These are phyloP conservation scores for Neofelis nebulosa DNA, from an alignment of 2,113 vertebrate genomes.

Conservation along the genomic window DNA sequence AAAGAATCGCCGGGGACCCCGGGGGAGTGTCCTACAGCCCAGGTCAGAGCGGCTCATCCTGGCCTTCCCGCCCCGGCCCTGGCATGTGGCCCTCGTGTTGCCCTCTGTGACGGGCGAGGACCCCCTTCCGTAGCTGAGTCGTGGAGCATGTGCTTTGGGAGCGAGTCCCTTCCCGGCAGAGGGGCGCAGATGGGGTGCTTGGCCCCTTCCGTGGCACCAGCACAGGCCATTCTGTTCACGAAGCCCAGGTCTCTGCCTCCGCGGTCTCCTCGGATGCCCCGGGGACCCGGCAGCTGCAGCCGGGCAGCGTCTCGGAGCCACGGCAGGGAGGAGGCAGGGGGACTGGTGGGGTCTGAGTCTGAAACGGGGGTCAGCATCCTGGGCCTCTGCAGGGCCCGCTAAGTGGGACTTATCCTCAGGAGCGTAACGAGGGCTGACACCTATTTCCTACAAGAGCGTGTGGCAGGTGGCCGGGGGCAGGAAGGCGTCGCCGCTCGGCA, in stretches of 20 bases:
- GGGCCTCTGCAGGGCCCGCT: conserved; percentile 86
- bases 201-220: background rate
- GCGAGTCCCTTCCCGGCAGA: rapidly evolving
- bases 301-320: background rate
- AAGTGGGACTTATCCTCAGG: conserved; percentile 83
- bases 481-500: conserved; percentile 84
- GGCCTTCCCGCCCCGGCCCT: background rate
- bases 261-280: rapidly evolving
- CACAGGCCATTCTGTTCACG: rapidly evolving
- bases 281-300: background rate
- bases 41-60: background rate
- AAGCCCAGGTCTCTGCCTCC: background rate
- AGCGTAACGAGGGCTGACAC: conserved; percentile 90
- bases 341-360: background rate
- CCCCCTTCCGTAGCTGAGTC: rapidly evolving
- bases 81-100: rapidly evolving
- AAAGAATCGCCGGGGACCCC: background rate
- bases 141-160: background rate
- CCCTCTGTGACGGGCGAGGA: background rate
- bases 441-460: conserved; percentile 90
- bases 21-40: rapidly evolving
- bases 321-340: conserved; percentile 68
- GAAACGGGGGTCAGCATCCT: conserved; percentile 82
- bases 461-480: conserved; percentile 85
- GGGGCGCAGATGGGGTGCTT: too few relatives aligned